A percentile compares a stretch with the other conserved stretches of the same genome.
Conservation (phyloP, 2,797 vertebrate species). For the Pipistrellus pipistrellus region DNA sequence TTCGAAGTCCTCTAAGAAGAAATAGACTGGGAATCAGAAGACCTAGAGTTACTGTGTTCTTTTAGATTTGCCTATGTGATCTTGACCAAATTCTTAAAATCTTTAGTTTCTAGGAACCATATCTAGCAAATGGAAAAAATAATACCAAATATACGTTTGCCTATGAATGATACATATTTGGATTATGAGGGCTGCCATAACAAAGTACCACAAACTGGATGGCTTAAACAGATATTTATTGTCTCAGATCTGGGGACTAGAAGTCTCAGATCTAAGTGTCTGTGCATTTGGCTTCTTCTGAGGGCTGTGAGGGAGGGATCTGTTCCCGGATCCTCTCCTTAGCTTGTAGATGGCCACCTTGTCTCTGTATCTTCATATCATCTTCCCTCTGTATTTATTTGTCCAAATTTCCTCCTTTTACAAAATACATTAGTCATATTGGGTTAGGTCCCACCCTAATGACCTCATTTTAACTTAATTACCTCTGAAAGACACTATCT, state of each 20-base stretch:
- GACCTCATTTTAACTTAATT: constrained; percentile 38
- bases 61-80: not conserved
- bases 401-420: not conserved
- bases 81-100: constrained; percentile 38
- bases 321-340: not conserved
- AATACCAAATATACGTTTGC: not conserved
- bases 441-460: not conserved
- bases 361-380: not conserved
- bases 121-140: not conserved
- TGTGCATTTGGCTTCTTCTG: not conserved
- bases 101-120: not conserved
- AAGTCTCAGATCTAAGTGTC: not conserved
- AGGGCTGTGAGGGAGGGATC: not conserved
- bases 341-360: not conserved
- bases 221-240: not conserved
- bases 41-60: not conserved
- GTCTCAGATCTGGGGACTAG: not conserved
- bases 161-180: not conserved
- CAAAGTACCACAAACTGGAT: not conserved
- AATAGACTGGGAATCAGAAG: not conserved
- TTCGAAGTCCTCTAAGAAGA: not conserved
- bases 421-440: not conserved
- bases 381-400: not conserved
- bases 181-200: not conserved
- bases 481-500: not conserved